phyloP scores from a whole-genome alignment of 2,888 invertebrate species.

The Meloe dianella region DNA sequence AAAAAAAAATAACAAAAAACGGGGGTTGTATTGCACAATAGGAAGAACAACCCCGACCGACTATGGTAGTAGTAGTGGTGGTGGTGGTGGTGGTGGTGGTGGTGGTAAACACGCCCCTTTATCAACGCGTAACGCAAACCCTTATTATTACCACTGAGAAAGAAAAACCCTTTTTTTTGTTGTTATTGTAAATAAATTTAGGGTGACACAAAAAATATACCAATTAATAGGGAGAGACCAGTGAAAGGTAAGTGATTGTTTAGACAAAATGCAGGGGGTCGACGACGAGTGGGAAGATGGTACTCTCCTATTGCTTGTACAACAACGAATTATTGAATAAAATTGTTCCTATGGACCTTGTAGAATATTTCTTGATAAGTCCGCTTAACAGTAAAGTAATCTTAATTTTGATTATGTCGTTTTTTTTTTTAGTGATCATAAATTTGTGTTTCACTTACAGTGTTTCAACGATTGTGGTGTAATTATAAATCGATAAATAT shows the following conservation, averaged over 20 bases:
- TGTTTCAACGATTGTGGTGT: no score
- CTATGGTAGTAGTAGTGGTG: neutral
- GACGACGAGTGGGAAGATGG: no score
- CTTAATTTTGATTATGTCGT: no score
- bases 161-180: neutral
- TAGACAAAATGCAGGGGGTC: no score
- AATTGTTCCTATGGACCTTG: no score
- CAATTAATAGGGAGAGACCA: neutral
- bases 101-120: neutral
- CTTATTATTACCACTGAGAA: neutral
- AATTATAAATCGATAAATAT: no score
- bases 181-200: neutral
- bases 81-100: neutral
- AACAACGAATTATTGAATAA: no score
- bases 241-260: neutral
- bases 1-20: neutral
- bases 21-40: slow-evolving; percentile 2
- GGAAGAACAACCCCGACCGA: slow-evolving; percentile 5
- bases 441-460: no score
- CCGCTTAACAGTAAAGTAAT: no score
- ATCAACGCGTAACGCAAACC: slow-evolving; percentile 3
- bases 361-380: no score
- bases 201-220: neutral
- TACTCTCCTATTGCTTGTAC: no score
- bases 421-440: no score